Percentiles rank a stretch among this genome's conserved stretches.
Conservation (phyloP, 2,797 vertebrate species). For the Garrulus glandarius region DNA sequence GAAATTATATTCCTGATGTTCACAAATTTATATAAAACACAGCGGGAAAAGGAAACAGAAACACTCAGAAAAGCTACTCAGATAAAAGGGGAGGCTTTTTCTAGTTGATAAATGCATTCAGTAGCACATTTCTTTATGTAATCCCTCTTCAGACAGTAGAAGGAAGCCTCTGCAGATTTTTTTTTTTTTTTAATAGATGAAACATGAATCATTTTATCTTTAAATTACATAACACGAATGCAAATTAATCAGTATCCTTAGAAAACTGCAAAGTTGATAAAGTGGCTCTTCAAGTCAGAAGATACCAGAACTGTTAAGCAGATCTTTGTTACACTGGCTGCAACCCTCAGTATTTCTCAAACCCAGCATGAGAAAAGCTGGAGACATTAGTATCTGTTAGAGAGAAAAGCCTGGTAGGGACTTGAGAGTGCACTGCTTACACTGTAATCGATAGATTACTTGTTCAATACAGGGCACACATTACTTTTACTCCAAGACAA, state of each 20-base stretch:
- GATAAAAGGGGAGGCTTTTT: neutral
- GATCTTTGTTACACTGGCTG: neutral
- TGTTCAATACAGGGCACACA: neutral
- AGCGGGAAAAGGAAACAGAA: neutral
- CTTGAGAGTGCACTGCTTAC: neutral
- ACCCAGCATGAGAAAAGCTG: neutral
- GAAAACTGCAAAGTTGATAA: neutral
- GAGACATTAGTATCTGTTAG: neutral
- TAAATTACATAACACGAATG: neutral
- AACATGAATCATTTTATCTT: neutral
- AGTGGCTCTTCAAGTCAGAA: neutral
- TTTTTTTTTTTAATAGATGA: neutral
- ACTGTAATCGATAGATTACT: conserved; percentile 19
- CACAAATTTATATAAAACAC: neutral
- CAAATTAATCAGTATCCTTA: neutral
- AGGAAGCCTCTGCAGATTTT: neutral
- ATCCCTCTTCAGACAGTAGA: neutral
- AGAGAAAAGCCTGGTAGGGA: neutral
- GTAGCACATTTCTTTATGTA: neutral
- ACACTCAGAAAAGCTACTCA: neutral
- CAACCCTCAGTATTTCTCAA: neutral
- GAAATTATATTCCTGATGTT: neutral
- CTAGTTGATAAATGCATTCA: neutral
- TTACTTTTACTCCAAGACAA: conserved; percentile 10
- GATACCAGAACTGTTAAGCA: neutral